Conservation (phyloP, 2,888 invertebrate species). For the Drosophila putrida region DNA sequence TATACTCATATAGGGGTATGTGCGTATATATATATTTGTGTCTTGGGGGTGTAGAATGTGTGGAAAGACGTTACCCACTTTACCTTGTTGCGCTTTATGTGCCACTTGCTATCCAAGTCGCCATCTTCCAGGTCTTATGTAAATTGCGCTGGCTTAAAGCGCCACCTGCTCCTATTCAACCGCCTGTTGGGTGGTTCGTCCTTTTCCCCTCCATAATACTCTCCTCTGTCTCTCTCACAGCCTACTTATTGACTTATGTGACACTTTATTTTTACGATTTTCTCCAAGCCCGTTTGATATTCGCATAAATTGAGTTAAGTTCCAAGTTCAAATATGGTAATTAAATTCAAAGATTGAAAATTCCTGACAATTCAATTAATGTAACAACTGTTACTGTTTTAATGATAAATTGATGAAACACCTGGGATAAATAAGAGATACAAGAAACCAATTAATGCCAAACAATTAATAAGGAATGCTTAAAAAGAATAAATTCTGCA, state of each 20-base stretch:
- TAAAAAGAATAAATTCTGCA: not conserved
- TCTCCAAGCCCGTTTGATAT: slow-evolving; percentile 17
- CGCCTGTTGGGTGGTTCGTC: slow-evolving; percentile 25
- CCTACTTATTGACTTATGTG: slow-evolving; percentile 52
- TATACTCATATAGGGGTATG: not conserved
- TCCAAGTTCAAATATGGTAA: slow-evolving; percentile 51
- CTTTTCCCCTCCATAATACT: slow-evolving; percentile 1
- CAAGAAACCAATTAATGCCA: too few relatives aligned
- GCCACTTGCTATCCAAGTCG: slow-evolving; percentile 15
- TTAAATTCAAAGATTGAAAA: slow-evolving; percentile 29
- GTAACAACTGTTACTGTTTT: slow-evolving; percentile 9
- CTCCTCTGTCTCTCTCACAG: not conserved
- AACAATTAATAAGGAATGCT: not conserved
- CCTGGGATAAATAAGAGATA: too few relatives aligned
- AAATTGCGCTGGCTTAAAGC: slow-evolving; percentile 51
- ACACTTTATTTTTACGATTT: slow-evolving; percentile 48
- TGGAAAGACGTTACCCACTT: slow-evolving; percentile 15
- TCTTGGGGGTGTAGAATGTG: not conserved
- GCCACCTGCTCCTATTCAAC: slow-evolving; percentile 52
- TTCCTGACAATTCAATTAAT: slow-evolving; percentile 19
- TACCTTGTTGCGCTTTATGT: slow-evolving; percentile 45
- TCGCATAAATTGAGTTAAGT: slow-evolving; percentile 41
- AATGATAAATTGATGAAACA: not conserved
- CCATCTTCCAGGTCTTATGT: slow-evolving; percentile 43
- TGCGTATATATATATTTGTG: not conserved